phyloP scores from a whole-genome alignment of 2,113 vertebrate species.

The Lanius ludovicianus region DNA sequence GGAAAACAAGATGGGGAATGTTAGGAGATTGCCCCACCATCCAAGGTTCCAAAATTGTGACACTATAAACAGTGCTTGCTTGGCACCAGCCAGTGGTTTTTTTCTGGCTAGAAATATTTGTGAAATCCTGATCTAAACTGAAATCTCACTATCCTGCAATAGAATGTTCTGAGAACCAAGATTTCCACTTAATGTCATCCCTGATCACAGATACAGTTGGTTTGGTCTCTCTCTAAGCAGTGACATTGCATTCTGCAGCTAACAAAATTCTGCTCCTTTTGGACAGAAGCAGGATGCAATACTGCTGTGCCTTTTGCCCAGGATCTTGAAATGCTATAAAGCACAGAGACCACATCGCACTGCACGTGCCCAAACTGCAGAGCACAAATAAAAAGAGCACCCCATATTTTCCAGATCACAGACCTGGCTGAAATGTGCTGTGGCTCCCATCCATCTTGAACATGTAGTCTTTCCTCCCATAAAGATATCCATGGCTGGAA shows the following conservation, averaged over 20 bases:
- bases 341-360: neutral
- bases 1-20: constrained; percentile 59
- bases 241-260: neutral
- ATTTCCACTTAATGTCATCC: neutral
- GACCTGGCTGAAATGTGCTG: neutral
- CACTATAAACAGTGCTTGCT: neutral
- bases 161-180: neutral
- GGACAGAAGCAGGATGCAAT: neutral
- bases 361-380: neutral
- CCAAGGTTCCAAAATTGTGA: neutral
- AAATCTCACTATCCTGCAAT: neutral
- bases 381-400: neutral
- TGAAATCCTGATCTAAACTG: neutral
- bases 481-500: neutral
- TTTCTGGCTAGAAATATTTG: neutral
- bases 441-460: neutral
- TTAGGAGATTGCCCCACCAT: neutral
- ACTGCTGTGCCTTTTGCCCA: neutral
- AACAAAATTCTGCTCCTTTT: neutral
- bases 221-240: neutral
- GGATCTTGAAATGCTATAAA: neutral
- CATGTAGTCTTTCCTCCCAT: neutral
- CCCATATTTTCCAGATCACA: neutral
- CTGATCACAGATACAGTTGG: neutral
- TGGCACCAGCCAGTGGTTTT: neutral